Evolutionary conservation across 2,113 vertebrate genomes (phyloP), one percentile per base, ranked within the genome.

Genomic region (Sturnira hondurensis): DNA sequence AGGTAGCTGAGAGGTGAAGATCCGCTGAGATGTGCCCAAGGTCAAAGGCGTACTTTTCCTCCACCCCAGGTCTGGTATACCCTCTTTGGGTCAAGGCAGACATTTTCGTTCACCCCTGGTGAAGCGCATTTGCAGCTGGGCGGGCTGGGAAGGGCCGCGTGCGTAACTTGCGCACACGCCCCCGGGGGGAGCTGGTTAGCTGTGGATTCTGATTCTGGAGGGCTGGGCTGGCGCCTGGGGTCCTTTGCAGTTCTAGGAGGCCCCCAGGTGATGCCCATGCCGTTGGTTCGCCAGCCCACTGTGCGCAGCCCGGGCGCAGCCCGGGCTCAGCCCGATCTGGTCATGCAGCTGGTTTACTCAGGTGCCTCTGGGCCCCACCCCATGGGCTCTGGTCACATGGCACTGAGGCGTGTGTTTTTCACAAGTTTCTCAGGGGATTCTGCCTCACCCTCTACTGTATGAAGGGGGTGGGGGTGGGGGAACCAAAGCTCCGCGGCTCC

Each of bases 111-210:
- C 56, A 33, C n/a, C 47, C 38, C 24, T 65, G 36, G 28, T 1
- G 74, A 76, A 88, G 45, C 6, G 2, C 8, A 20, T 11, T 12
- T 24, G 45, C 63, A 2, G 15, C 17, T 76, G 76, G 31, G 19
- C 22, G 9, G 61, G 52, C 43, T 28, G 71, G 1, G 17, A 36
- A 71, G 16, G 20, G 38, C 7, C n/a, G 26, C 45, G 70, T 6
- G 31, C 47, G 15, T 3, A 4, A 38, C 54, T 19, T 4, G 22
- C 15, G 36, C n/a, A 10, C 26, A 5, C 1, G 0, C 17, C 9
- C 14, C 41, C 54, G 45, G 3, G 20, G 33, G 36, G 45, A 8
- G 15, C 58, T 36, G 71, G 22, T 81, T 43, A 50, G 65, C 36
- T 2, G 31, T 11, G 3, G 67, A 13, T 89, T 88, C 82, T 52